These are phyloP conservation scores for Condylostylus longicornis DNA, from an alignment of 1,140 invertebrate species.

Conservation along the genomic window DNA sequence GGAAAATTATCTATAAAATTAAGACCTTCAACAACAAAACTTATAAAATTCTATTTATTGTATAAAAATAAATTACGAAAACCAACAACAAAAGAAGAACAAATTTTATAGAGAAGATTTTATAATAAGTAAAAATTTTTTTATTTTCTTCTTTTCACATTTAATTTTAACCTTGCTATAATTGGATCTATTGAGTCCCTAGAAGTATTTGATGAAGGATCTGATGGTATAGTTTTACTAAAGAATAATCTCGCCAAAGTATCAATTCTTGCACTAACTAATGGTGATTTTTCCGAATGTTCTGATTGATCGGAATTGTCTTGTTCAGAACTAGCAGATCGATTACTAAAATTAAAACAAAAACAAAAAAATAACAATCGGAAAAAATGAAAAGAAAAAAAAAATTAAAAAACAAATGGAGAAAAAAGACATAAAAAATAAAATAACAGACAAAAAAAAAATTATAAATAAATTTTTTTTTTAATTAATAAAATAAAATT, in stretches of 20 bases:
- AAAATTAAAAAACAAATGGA: constrained; percentile 4
- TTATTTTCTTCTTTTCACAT: constrained; percentile 16
- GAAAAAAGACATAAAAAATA: constrained; percentile 6
- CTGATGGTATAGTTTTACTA: constrained; percentile 37
- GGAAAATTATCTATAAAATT: too few species aligned
- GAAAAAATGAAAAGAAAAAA: constrained; percentile 1
- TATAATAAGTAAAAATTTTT: constrained; percentile 17
- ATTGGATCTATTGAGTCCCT: background rate
- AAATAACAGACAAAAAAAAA: constrained; percentile 8
- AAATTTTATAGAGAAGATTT: constrained; percentile 10
- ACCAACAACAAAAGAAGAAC: constrained; percentile 14
- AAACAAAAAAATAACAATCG: constrained; percentile 6
- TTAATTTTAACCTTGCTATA: constrained; percentile 2
- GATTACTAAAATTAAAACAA: constrained; percentile 32
- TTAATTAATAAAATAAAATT: constrained; percentile 5
- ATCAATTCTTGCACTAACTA: constrained; percentile 43
- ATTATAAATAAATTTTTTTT: constrained; percentile 7
- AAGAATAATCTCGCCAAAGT: constrained; percentile 47
- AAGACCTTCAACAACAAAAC: too few species aligned
- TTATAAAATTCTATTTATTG: too few species aligned
- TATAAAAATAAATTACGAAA: too few species aligned
- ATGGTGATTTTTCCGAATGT: constrained; percentile 38
- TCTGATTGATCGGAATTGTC: constrained; percentile 35
- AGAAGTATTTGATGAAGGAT: too few species aligned
- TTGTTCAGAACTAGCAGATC: constrained; percentile 41